Evolutionary conservation across 2,797 vertebrate species (phyloP), one percentile per base, ranked within the genome.

Genomic region (Coregonus ussuriensis): DNA sequence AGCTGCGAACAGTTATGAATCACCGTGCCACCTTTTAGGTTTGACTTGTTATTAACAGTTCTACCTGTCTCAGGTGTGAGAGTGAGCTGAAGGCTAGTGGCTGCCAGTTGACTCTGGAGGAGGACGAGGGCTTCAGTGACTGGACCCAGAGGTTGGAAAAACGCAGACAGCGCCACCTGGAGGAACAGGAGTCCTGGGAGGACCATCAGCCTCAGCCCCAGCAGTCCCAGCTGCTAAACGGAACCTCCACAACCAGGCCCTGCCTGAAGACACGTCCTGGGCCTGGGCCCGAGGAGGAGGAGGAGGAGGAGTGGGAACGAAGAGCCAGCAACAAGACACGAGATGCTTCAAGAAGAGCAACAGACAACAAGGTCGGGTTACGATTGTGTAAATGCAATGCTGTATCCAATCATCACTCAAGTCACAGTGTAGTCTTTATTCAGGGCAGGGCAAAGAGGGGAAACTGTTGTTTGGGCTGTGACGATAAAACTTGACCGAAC

Each of bases 61-160:
- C 0, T 11, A 47, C 41, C 41, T 76, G 31, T 68, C 63, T 77
- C 88, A 96, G 95, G 84, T 83, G 82, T 56, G 91, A 93, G 4
- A 83, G 81, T 67, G 88, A 91, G 59, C 89, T 92, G 71, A 95
- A 95, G 85, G 90, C 95, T 11, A 63, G 16, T 11, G 80, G 87
- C 0, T 88, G 91, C 76, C 79, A 87, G 51, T 82, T 88, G 0
- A 95, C 94, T 73, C 83, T 94, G 88, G 97, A 98, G 13, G 97
- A 98, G 75, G 97, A 98, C 0, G 97, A 98, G 74, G 97, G 97
- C 1, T 98, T 99, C 87, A 94, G 96, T 0, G 96, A 97, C 88
- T 97, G 97, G 96, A 95, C 95, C 67, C 96, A 97, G 90, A 94
- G 94, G 81, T 35, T 95, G 0, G 96, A 95, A 89, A 95, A 89